phyloP scores from a whole-genome alignment of 1,140 invertebrate species.

The Microplitis demolitor region DNA sequence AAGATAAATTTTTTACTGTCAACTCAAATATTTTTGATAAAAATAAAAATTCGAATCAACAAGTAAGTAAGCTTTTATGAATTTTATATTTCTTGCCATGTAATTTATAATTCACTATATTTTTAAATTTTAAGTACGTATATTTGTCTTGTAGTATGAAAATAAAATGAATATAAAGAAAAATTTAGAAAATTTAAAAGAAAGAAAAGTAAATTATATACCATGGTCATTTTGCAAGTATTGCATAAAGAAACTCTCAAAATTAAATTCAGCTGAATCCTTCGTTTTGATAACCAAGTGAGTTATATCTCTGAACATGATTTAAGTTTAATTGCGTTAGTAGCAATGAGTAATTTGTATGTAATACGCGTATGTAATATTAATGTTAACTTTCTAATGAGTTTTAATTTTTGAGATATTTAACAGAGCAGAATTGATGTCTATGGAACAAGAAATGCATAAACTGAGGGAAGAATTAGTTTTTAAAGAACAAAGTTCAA shows the following conservation, averaged over 20 bases:
- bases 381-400: slow-evolving; percentile 8
- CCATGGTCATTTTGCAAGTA: slow-evolving; percentile 36
- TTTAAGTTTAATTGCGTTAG: not conserved
- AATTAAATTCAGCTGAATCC: slow-evolving; percentile 33
- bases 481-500: slow-evolving; percentile 45
- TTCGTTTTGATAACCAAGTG: slow-evolving; percentile 45
- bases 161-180: not conserved
- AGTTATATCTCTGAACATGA: slow-evolving; percentile 1
- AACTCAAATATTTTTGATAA: not conserved
- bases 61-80: not conserved
- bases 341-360: not conserved
- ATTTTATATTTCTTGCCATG: no score
- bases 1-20: slow-evolving; percentile 19
- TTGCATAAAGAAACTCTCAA: slow-evolving; percentile 40
- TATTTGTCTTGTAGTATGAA: not conserved
- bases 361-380: no score
- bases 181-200: not conserved
- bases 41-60: not conserved
- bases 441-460: slow-evolving; percentile 48
- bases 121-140: no score
- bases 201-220: slow-evolving; percentile 22
- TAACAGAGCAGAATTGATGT: slow-evolving; percentile 48
- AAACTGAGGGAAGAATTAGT: slow-evolving; percentile 45
- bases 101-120: no score
- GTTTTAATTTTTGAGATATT: not conserved